These are phyloP conservation scores for Temnothorax nylanderi DNA, from an alignment of 1,140 invertebrate genomes.

Conservation along the genomic window DNA sequence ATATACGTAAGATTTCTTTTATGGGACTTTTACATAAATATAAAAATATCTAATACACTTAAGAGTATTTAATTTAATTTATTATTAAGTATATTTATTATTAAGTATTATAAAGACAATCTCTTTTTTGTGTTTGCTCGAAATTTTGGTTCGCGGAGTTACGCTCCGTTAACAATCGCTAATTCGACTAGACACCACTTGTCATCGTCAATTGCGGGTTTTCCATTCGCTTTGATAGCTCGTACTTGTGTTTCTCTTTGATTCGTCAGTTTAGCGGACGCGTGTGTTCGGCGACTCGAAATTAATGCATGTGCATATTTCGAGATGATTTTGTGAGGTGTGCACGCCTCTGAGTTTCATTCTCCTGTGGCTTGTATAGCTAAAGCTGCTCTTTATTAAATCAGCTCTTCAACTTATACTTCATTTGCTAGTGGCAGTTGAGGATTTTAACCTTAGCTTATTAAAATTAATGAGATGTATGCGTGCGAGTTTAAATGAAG, in stretches of 20 bases:
- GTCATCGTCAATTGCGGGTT: slow-evolving; percentile 16
- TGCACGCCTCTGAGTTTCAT: neutral
- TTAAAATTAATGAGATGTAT: slow-evolving; percentile 5
- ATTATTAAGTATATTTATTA: neutral
- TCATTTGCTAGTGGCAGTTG: neutral
- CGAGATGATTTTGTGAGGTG: slow-evolving; percentile 2
- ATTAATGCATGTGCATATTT: slow-evolving; percentile 13
- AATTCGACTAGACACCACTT: slow-evolving; percentile 37
- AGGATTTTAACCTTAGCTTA: slow-evolving; percentile 13
- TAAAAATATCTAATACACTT: neutral
- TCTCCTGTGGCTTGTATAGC: neutral
- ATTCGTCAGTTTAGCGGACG: slow-evolving; percentile 28
- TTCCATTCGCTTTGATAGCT: slow-evolving; percentile 38
- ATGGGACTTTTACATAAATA: neutral
- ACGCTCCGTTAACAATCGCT: slow-evolving; percentile 12
- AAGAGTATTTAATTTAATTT: neutral
- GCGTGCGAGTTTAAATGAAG: neutral
- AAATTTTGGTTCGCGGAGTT: slow-evolving; percentile 1
- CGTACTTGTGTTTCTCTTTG: slow-evolving; percentile 44
- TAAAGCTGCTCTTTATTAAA: slow-evolving; percentile 23
- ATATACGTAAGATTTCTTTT: neutral
- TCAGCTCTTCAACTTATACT: neutral
- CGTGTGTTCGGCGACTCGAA: neutral
- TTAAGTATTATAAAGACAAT: neutral
- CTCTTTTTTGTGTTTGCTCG: neutral